Base-by-base conservation (phyloP, 2,888 invertebrate species). In the Conistra vaccinii region DNA sequence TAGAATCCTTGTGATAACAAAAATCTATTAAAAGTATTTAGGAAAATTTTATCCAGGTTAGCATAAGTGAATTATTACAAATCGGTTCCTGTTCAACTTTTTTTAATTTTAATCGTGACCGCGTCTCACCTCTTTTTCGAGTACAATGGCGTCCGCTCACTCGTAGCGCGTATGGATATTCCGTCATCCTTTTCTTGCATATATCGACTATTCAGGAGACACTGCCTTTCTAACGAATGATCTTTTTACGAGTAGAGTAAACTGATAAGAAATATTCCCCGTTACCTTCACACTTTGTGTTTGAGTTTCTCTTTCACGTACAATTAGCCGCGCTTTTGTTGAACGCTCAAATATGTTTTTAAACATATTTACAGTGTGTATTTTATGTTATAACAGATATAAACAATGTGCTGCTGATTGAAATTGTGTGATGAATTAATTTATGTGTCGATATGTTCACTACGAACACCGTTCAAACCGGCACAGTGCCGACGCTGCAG, bases 401-500 rank as follows among this genome's bases (percentile, higher is more conserved):
- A 76, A 79, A 80, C 80, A 80, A 81, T 88, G 87, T 83, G 65
- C 83, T 84, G 74, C 80, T 88, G 89, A 90, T 88, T 92, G 93
- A 69, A 81, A 80, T 85, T 73, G 81, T 83, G 85, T 81, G 75
- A 88, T 88, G 87, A 83, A 87, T 72, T 85, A 87, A 80, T 88
- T 81, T n/a, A 78, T 80, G 77, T 79, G 69, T 63, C 85, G 87
- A 85, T 78, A 97, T 97, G 97, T 97, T 97, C 89, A 97, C 97
- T 62, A 97, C 97, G 83, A 97, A 97, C 91, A 93, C 97, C 61
- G 97, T 97, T 84, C 97, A 97, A 92, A 95, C 97, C 93, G 97
- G 97, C 85, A 95, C 97, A 75, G 97, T 97, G 88, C 97, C 97
- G 86, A 96, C 96, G 69, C 97, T 98, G 82, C 98, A 98, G 91